A percentile compares a stretch with the other conserved stretches of the same genome.
phyloP scores from a whole-genome alignment of 2,113 vertebrate species.

The Heterotilapia buettikoferi region DNA sequence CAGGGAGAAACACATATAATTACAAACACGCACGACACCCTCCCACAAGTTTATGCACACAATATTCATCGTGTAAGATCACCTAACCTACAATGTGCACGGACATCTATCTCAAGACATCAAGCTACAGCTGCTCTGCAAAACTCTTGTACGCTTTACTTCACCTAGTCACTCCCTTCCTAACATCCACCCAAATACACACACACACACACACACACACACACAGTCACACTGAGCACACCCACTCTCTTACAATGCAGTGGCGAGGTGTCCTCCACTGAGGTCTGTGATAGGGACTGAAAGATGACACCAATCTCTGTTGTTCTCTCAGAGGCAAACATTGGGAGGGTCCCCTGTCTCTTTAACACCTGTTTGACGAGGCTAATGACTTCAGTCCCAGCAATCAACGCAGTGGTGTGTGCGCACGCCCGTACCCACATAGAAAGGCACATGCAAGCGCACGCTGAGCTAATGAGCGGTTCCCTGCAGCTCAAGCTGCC shows the following conservation, averaged over 20 bases:
- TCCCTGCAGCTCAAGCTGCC: slow-evolving; percentile 59
- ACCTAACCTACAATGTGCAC: neutral
- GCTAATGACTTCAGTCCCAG: slow-evolving; percentile 50
- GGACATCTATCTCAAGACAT: neutral
- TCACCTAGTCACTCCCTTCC: neutral
- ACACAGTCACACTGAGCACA: neutral
- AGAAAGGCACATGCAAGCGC: neutral
- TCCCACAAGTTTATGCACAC: neutral
- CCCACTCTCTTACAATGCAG: neutral
- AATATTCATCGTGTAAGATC: neutral
- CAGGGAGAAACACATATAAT: slow-evolving; percentile 5
- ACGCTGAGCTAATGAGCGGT: slow-evolving; percentile 52
- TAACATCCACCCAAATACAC: neutral
- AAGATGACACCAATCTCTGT: slow-evolving; percentile 40
- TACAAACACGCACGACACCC: neutral
- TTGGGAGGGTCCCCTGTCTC: slow-evolving; percentile 30
- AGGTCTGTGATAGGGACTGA: slow-evolving; percentile 13
- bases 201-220: neutral
- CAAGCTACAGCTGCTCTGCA: neutral
- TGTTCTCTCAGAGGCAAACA: slow-evolving; percentile 37
- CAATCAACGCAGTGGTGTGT: slow-evolving; percentile 7
- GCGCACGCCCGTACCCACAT: neutral
- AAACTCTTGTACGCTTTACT: neutral
- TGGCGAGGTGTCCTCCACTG: neutral
- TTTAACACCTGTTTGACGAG: slow-evolving; percentile 59